A percentile compares a stretch with the other conserved stretches of the same genome.
These are phyloP conservation scores for Lanius ludovicianus DNA, from an alignment of 2,113 vertebrate genomes.

Conservation along the genomic window DNA sequence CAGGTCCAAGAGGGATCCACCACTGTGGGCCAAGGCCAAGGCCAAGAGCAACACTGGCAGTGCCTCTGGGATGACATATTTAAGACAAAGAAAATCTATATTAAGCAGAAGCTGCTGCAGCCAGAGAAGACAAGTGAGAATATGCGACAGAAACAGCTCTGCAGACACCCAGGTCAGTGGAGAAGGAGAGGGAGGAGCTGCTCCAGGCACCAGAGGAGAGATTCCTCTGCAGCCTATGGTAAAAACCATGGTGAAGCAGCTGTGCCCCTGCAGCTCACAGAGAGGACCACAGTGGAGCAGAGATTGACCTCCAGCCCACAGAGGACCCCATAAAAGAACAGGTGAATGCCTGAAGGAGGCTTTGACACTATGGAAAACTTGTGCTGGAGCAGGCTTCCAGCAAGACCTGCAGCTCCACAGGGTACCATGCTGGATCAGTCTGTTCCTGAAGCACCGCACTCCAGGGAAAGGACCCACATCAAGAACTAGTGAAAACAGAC, in stretches of 20 bases:
- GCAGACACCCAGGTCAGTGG: background rate
- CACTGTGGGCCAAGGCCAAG: background rate
- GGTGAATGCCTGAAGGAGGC: background rate
- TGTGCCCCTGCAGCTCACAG: background rate
- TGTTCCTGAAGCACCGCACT: background rate
- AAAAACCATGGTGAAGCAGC: background rate
- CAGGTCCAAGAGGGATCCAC: background rate
- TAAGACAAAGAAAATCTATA: background rate
- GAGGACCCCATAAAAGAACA: background rate
- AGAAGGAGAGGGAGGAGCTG: background rate
- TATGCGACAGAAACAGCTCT: background rate
- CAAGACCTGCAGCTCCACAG: background rate
- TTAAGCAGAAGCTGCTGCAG: background rate
- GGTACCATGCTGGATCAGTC: background rate
- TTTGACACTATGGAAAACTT: background rate
- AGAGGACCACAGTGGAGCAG: background rate
- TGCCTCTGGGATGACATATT: background rate
- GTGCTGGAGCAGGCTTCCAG: background rate
- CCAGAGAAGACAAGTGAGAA: background rate
- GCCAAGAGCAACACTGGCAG: background rate
- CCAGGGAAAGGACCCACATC: background rate
- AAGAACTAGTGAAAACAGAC: background rate
- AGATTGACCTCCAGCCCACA: fast-evolving
- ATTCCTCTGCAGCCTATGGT: background rate
- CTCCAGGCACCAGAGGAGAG: background rate